These are phyloP conservation scores for Neopelma chrysocephalum DNA, from an alignment of 2,797 vertebrate species.

Conservation along the genomic window DNA sequence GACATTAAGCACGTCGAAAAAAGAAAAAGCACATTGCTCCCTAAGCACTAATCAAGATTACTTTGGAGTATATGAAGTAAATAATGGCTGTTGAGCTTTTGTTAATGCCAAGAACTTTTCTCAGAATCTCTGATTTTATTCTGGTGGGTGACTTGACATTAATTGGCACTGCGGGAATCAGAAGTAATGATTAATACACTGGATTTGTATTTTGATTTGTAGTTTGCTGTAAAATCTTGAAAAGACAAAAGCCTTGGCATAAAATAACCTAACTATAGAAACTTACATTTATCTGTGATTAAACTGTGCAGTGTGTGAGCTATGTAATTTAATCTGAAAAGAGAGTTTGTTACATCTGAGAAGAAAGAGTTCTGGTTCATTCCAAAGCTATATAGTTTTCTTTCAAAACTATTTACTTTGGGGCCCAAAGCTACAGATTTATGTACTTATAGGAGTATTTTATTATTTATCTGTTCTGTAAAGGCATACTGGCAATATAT, in stretches of 20 bases:
- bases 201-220: not conserved
- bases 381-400: not conserved
- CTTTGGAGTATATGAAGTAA: not conserved
- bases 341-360: not conserved
- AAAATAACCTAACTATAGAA: not conserved
- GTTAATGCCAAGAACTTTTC: not conserved
- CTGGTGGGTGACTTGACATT: not conserved
- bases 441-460: not conserved
- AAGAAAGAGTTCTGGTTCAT: not conserved
- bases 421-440: not conserved
- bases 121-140: not conserved
- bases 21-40: not conserved
- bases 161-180: not conserved
- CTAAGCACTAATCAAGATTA: not conserved
- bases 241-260: not conserved
- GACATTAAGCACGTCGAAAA: not conserved
- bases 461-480: not conserved
- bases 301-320: not conserved
- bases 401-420: not conserved
- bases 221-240: not conserved
- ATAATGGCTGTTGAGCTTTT: not conserved
- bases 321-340: slow-evolving; percentile 20
- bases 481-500: not conserved
- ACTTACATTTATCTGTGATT: not conserved
- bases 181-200: not conserved